These are phyloP conservation scores for Psittacula derbiana DNA, from an alignment of 2,797 vertebrate species.

Conservation along the genomic window DNA sequence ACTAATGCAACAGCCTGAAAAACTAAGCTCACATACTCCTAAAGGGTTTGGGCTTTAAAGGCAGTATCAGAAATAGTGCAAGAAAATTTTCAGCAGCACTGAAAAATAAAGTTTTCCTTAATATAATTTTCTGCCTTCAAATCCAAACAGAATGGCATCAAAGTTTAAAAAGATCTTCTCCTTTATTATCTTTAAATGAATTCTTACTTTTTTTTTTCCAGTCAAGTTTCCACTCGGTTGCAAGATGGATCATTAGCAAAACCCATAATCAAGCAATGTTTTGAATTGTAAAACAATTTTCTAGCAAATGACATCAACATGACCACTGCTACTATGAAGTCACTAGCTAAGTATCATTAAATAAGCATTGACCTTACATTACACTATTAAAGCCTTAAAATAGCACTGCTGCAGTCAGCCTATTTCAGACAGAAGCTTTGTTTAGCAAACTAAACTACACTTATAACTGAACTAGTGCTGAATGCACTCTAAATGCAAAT, in stretches of 20 bases:
- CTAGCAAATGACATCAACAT: not conserved
- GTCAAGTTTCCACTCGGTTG: not conserved
- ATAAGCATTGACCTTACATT: conserved; percentile 5
- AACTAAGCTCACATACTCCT: not conserved
- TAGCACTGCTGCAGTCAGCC: not conserved
- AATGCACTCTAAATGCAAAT: conserved; percentile 19
- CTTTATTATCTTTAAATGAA: not conserved
- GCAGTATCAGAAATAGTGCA: not conserved
- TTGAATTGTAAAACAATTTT: not conserved
- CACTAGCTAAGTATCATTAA: not conserved
- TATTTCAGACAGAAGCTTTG: conserved; percentile 29
- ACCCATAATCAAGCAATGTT: not conserved
- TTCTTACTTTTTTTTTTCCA: not conserved
- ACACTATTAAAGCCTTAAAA: conserved; percentile 9
- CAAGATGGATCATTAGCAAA: not conserved
- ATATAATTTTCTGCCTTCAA: not conserved
- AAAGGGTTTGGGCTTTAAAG: not conserved
- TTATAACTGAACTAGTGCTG: not conserved
- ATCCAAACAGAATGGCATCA: not conserved
- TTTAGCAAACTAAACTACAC: conserved; percentile 30
- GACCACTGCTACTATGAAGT: not conserved
- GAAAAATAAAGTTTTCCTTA: not conserved
- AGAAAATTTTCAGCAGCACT: not conserved
- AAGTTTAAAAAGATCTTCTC: not conserved
- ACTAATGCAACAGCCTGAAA: not conserved